Base-by-base conservation (phyloP, 2,888 invertebrate species). In the Brachyopa scutellaris region DNA sequence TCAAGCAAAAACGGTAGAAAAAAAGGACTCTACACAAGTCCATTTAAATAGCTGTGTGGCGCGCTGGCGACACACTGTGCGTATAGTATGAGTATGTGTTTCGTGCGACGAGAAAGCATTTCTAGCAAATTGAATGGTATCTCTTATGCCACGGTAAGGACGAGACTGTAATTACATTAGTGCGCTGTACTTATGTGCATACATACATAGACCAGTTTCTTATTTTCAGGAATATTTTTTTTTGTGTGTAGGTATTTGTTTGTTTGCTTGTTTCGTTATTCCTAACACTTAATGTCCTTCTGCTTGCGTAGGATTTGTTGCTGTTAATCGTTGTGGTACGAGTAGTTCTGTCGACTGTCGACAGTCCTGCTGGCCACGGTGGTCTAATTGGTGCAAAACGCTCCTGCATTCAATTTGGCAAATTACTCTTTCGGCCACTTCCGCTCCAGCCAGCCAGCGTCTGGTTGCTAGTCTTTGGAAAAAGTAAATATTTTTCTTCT, bases 331-430 rank as follows among this genome's bases (percentile, higher is more conserved):
- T 57, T 64, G 42, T 51, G 57, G 49, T 17, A 49, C 29, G 42
- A 7, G 42, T 26, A 21, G 40, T 42, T 17, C 45, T 19, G 26
- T 53, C 19, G 9, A 53, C 40, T 59, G 59, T 36, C 57, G 59
- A 59, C 49, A 29, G 3, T 42, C 11, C 59, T 59, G 61, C 8
- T 36, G 33, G 55, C 23, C 66, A 49, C 47, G 9, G 69, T 70
- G 70, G 59, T 72, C 72, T 78, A 59, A 78, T 72, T 78, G 78
- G 72, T 72, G 53, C 78, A 72, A 72, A 78, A 72, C 51, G 78
- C 42, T 66, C 64, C 42, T 78, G 72, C 59, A 78, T 78, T 78
- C 78, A 78, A 78, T 78, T 78, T 78, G 66, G 49, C 72, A 78
- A 78, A 78, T 72, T 72, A 72, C 66, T 72, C 78, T 51, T 59